phyloP scores from a whole-genome alignment of 2,797 vertebrate genomes.

The Aldrovandia affinis region DNA sequence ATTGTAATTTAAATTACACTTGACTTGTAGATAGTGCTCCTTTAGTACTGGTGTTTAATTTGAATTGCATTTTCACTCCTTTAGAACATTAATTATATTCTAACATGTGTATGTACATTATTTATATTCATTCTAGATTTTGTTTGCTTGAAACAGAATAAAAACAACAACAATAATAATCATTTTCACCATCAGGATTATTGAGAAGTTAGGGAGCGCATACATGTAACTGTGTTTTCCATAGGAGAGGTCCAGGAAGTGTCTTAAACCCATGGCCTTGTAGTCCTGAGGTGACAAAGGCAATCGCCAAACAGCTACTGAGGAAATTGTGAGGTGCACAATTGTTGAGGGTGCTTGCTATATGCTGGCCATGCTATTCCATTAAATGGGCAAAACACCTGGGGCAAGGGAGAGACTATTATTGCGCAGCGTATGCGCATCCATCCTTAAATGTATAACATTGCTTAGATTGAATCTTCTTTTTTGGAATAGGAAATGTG shows the following conservation, averaged over 20 bases:
- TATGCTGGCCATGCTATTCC: not conserved
- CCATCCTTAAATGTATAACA: slow-evolving; percentile 44
- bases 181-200: not conserved
- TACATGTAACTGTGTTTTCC: not conserved
- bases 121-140: not conserved
- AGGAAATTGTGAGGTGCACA: not conserved
- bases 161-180: not conserved
- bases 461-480: slow-evolving; percentile 42
- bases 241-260: not conserved
- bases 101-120: not conserved
- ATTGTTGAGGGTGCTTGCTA: not conserved
- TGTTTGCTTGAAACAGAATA: not conserved
- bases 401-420: slow-evolving; percentile 36
- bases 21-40: not conserved
- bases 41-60: too few relatives aligned
- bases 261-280: not conserved
- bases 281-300: not conserved
- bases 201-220: not conserved
- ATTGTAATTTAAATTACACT: too few relatives aligned
- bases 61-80: too few relatives aligned
- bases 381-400: slow-evolving; percentile 2
- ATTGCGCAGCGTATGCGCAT: slow-evolving; percentile 38
- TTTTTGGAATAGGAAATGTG: slow-evolving; percentile 43
- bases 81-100: too few relatives aligned
- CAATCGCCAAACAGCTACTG: not conserved